Base-by-base conservation (phyloP, 1,140 invertebrate species). In the Calycopis cecrops region DNA sequence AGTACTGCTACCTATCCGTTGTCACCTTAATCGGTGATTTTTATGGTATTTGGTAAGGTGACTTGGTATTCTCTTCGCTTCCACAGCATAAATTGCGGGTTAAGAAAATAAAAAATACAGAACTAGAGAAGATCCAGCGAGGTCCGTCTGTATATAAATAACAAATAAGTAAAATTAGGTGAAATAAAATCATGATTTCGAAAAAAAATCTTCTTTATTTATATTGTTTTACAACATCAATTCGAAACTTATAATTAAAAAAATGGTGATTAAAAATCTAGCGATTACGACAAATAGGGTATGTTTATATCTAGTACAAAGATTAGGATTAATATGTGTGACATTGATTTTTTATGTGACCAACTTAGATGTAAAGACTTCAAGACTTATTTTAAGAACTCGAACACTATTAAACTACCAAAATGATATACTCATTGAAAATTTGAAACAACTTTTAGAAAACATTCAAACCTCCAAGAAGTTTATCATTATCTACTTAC, bases 361-460 rank as follows among this genome's bases (percentile, higher is more conserved):
- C 11, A 2, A 37, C n/a, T 16, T 44, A n/a, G n/a, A n/a, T n/a
- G n/a, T n/a, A 44, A 44, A 17, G 14, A 14, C 0, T 28, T n/a
- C 2, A 28, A 28, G 21, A 28, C 21, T 28, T 16, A 16, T 44
- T 37, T 9, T 37, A 4, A 37, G 12, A 44, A 16, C 17, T 17
- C 14, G 17, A 44, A 44, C 9, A 44, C 7, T 14, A 40, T 14
- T 40, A 40, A 44, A 44, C 16, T 35, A 48, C 51, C 49, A 18
- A 35, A 60, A 58, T 56, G 73, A 75, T 73, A 73, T 66, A 58
- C 67, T 59, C 69, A 64, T 80, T 71, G 69, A 80, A 79, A 65
- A 67, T 68, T 65, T 66, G 67, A 76, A 76, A 71, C 40, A 44
- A 17, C 44, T n/a, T n/a, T n/a, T 53, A 59, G 21, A 28, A 28